A percentile compares a stretch with the other conserved stretches of the same genome.
These are phyloP conservation scores for Alethe diademata DNA, from an alignment of 2,113 vertebrate genomes.

Conservation along the genomic window DNA sequence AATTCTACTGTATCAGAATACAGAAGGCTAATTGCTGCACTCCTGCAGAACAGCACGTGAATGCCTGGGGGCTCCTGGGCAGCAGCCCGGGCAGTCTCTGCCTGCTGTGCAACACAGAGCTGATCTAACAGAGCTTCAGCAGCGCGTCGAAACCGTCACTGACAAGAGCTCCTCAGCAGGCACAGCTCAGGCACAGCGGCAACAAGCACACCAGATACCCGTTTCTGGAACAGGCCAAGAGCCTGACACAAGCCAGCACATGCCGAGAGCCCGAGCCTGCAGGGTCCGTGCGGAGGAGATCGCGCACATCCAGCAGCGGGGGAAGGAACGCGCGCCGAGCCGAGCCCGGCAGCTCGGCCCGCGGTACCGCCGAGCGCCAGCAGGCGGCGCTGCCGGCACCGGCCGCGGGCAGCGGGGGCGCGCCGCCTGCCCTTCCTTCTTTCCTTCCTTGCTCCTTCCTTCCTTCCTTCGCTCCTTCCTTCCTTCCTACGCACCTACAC, in stretches of 20 bases:
- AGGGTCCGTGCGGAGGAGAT: rapidly evolving
- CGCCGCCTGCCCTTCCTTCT: too few relatives aligned
- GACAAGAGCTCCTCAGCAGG: neutral
- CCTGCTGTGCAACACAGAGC: neutral
- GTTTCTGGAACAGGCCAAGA: rapidly evolving
- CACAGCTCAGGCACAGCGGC: neutral
- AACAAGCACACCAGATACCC: neutral
- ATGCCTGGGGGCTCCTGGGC: neutral
- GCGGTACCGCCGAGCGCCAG: neutral
- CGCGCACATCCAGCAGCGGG: rapidly evolving
- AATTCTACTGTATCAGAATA: neutral
- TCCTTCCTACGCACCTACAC: too few relatives aligned
- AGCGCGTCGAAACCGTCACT: rapidly evolving
- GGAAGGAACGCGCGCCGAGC: neutral
- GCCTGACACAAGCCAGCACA: rapidly evolving
- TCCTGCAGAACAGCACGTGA: neutral
- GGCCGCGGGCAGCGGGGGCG: too few relatives aligned
- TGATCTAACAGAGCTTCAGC: neutral
- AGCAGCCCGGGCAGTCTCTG: neutral
- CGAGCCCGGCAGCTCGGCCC: neutral
- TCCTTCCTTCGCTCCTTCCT: neutral
- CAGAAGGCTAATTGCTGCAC: neutral
- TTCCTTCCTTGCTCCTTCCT: neutral
- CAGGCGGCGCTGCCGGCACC: neutral
- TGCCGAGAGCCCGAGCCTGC: neutral